phyloP scores from a whole-genome alignment of 1,140 invertebrate genomes.

The Ostrea denselamellosa region DNA sequence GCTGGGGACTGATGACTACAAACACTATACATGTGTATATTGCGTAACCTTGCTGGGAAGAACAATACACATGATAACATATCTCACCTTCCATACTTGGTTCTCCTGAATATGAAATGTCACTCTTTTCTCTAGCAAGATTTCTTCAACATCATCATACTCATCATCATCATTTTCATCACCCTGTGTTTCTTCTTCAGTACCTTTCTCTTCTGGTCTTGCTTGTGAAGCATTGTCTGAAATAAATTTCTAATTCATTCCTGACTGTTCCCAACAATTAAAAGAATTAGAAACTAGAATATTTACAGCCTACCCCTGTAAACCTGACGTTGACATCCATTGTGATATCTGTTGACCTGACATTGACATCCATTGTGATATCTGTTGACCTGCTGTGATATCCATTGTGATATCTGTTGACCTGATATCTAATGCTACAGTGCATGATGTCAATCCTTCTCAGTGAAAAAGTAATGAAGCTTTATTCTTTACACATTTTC shows the following conservation, averaged over 20 bases:
- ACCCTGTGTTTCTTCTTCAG: constrained; percentile 58
- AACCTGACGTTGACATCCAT: too few species aligned
- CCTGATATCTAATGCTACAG: too few species aligned
- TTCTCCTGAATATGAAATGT: constrained; percentile 66
- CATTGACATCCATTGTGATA: too few species aligned
- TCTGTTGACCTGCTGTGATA: background rate
- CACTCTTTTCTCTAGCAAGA: constrained; percentile 79
- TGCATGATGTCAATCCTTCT: too few species aligned
- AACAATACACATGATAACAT: background rate
- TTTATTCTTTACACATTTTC: too few species aligned
- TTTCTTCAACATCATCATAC: constrained; percentile 65
- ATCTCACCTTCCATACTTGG: constrained; percentile 59
- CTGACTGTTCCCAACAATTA: too few species aligned
- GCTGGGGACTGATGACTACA: too few species aligned
- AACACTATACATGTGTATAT: background rate
- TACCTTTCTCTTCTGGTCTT: constrained; percentile 61
- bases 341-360: too few species aligned
- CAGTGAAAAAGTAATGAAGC: too few species aligned
- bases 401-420: too few species aligned
- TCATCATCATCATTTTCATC: constrained; percentile 78
- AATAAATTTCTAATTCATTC: background rate
- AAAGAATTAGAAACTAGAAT: too few species aligned
- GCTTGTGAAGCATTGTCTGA: background rate
- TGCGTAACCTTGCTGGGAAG: background rate
- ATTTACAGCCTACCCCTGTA: too few species aligned